Conservation (phyloP, 2,888 invertebrate genomes). For the Leucoma salicis region DNA sequence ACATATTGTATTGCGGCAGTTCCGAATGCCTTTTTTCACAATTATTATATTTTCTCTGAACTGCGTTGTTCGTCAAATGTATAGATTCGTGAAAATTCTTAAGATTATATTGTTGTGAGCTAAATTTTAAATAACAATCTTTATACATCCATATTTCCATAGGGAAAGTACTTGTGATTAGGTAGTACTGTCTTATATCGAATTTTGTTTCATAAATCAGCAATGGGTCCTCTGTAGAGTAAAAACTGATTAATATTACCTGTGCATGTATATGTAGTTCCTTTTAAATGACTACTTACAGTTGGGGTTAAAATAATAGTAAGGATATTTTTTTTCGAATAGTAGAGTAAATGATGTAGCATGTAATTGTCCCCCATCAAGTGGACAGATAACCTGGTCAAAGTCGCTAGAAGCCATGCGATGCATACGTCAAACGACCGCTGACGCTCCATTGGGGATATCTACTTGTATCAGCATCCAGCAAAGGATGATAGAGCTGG, state of each 20-base stretch:
- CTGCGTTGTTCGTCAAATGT: conserved; percentile 93
- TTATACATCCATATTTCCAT: conserved; percentile 93
- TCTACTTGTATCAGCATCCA: no score
- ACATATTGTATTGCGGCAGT: conserved; percentile 92
- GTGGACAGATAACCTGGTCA: no score
- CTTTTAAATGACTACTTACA: no score
- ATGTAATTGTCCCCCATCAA: no score
- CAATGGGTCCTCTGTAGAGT: conserved; percentile 87
- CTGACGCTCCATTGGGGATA: no score
- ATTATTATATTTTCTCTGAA: conserved; percentile 89
- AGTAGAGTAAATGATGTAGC: no score
- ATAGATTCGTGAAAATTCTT: conserved; percentile 91
- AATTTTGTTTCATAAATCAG: conserved; percentile 93
- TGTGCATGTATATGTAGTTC: no score
- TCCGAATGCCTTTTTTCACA: conserved; percentile 76
- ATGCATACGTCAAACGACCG: no score
- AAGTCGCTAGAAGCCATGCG: no score
- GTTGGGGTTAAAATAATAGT: no score
- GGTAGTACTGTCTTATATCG: conserved; percentile 94
- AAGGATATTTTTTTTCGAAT: no score
- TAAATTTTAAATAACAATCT: conserved; percentile 92
- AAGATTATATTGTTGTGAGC: conserved; percentile 90
- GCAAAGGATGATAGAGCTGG: no score
- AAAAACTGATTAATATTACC: neutral
- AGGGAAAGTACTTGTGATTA: conserved; percentile 89